Percentiles rank a stretch among this genome's conserved stretches.
These are phyloP conservation scores for Xiphias gladius DNA, from an alignment of 2,113 vertebrate species.

Conservation along the genomic window DNA sequence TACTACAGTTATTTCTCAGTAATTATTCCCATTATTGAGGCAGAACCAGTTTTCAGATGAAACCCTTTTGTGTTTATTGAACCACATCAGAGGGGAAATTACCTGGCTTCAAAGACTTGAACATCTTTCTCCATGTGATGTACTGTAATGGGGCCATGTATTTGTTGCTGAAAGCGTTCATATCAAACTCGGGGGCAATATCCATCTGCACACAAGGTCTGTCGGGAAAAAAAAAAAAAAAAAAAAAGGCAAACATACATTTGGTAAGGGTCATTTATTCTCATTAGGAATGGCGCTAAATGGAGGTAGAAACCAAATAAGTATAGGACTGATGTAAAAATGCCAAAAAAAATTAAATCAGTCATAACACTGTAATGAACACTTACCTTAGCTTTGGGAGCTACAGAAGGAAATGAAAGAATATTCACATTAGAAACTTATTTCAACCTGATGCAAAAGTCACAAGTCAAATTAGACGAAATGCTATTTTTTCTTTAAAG, in stretches of 20 bases:
- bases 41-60: conserved; percentile 8
- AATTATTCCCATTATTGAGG: conserved; percentile 28
- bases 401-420: conserved; percentile 61
- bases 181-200: conserved; percentile 70
- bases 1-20: neutral
- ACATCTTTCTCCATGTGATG: conserved; percentile 88
- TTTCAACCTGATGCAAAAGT: conserved; percentile 13
- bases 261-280: conserved; percentile 10
- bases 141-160: conserved; percentile 87
- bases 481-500: neutral
- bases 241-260: conserved; percentile 7
- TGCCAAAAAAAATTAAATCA: conserved; percentile 21
- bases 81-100: conserved; percentile 50
- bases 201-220: conserved; percentile 66
- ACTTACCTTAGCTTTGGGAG: conserved; percentile 79
- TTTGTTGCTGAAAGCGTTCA: conserved; percentile 79
- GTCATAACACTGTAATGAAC: conserved; percentile 13
- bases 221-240: conserved; percentile 8
- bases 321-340: conserved; percentile 3
- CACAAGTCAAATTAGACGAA: neutral
- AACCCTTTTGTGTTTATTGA: conserved; percentile 33
- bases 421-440: conserved; percentile 30
- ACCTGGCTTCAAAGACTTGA: conserved; percentile 85
- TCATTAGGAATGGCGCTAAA: conserved; percentile 18
- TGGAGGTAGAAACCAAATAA: conserved; percentile 14